Evolutionary conservation across 2,113 vertebrate species (phyloP), one percentile per base, ranked within the genome.

Genomic region (Ascaphus truei): DNA sequence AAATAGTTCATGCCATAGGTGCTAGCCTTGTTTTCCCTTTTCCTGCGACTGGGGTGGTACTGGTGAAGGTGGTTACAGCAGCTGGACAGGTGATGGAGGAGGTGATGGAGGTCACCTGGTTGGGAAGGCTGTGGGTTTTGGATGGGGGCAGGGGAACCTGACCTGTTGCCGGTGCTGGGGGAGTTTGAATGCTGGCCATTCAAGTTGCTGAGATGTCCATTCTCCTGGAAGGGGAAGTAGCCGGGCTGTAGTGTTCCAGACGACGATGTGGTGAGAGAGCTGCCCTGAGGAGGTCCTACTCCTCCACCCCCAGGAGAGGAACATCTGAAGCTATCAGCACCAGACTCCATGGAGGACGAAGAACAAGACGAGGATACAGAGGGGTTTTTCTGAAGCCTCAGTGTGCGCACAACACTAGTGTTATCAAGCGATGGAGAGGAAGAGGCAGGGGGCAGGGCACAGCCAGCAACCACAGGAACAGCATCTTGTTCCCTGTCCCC

Each of bases 1-100:
- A 95, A 69, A 78, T 95, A 96, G 83, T 98, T 98, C 82, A 98
- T 94, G 55, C 96, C 96, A 81, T 95, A 98, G 27, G 96, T 98
- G 90, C 96, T 99, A 69, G 96, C 95, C 85, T 98, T 98, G 78
- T 99, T 99, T 77, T 98, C 96, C 43, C 91, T 91, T 94, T 96
- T 98, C 92, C 95, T 92, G 1, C 95, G 91, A 82, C 93, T 90
- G 0, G 96, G 95, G 69, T 94, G 93, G 76, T 94, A 93, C 76
- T 80, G 88, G 77, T 93, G 90, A 78, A 86, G 89, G 56, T 68
- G 73, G 29, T 63, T 20, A 34, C 20, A 27, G 20, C 62, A 66
- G 26, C 34, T 34, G 41, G 79, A 66, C 12, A 58, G 10, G 62
- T 78, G 80, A 26, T 7, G 83, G 59, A 41, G 87, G 1, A 72